Evolutionary conservation across 1,140 invertebrate species (phyloP), one percentile per base, ranked within the genome.

Genomic region (Drosophila biarmipes): DNA sequence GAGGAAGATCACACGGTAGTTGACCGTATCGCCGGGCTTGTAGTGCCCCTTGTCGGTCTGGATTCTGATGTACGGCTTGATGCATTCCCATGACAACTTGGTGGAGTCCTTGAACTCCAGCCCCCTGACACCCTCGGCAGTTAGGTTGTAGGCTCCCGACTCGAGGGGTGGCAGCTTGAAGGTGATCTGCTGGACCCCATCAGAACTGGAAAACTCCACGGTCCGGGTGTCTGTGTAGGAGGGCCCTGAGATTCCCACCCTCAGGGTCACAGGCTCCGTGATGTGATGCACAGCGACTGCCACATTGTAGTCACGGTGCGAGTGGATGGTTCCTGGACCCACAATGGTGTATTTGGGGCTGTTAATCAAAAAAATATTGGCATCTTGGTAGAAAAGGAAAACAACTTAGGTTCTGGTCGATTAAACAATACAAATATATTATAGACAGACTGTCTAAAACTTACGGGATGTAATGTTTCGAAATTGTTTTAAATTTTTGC

Each of bases 41-140:
- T 99, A 99, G 57, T 98, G 96, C 2, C 96, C 95, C 92, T 98
- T 97, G 92, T 99, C 98, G 0, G 98, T 98, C 92, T 99, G 98
- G 61, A 99, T 95, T 80, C 98, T 97, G 38, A 97, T 94, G 27
- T 90, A 81, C 4, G 80, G 59, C 34, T 79, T 95, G 77, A 95
- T 95, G 66, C 96, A 94, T 6, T 95, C 95, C 91, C 98, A 99
- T 57, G 98, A 95, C 0, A 96, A 95, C 92, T 97, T 96, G 90
- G 99, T 98, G 0, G 98, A 97, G 92, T 99, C 98, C 72, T 99
- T 95, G 82, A 99, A 98, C 2, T 98, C 95, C 10, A 97, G 92
- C 0, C 96, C 97, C n/a, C 95, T 94, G 11, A 94, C 49, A 10
- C 97, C 96, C 49, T 94, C 93, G 0, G 96, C 95, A 8, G 95